These are phyloP conservation scores for Microdon myrmicae DNA, from an alignment of 2,888 invertebrate species.

Conservation along the genomic window DNA sequence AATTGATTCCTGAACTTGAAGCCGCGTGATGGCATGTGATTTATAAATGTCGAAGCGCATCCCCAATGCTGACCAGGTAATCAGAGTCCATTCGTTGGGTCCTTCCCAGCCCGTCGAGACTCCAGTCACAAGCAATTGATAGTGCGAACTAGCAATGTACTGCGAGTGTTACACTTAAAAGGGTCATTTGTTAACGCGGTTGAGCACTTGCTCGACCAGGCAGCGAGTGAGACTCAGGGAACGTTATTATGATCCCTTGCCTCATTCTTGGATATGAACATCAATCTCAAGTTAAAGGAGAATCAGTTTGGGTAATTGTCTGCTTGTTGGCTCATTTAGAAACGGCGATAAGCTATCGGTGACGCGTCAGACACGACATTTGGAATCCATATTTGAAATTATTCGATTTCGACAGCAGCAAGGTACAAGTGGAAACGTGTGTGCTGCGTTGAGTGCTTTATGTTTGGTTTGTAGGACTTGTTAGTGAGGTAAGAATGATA, in stretches of 20 bases:
- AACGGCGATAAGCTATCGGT: conserved; percentile 46
- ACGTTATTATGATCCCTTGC: conserved; percentile 24
- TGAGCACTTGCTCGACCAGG: too few species aligned
- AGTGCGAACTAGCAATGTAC: conserved; percentile 41
- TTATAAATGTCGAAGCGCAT: conserved; percentile 41
- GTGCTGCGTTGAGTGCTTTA: conserved; percentile 39
- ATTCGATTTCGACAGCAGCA: conserved; percentile 31
- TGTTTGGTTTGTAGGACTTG: conserved; percentile 25
- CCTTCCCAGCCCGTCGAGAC: conserved; percentile 1
- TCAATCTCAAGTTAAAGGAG: conserved; percentile 15
- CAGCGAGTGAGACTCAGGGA: background rate
- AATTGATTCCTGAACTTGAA: conserved; percentile 40
- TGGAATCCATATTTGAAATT: conserved; percentile 40
- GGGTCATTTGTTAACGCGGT: conserved; percentile 45
- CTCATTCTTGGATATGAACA: conserved; percentile 18
- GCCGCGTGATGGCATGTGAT: conserved; percentile 38
- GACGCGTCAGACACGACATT: conserved; percentile 46
- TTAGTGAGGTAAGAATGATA: conserved; percentile 43
- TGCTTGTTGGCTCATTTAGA: conserved; percentile 46
- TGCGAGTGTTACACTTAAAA: conserved; percentile 50
- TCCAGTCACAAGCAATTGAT: conserved; percentile 27
- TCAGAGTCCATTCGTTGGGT: too few species aligned
- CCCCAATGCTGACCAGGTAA: too few species aligned
- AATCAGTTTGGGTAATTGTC: conserved; percentile 40
- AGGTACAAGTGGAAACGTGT: conserved; percentile 6